Evolutionary conservation across 2,797 vertebrate species (phyloP).

Genomic region (Phalloptychus januarius): DNA sequence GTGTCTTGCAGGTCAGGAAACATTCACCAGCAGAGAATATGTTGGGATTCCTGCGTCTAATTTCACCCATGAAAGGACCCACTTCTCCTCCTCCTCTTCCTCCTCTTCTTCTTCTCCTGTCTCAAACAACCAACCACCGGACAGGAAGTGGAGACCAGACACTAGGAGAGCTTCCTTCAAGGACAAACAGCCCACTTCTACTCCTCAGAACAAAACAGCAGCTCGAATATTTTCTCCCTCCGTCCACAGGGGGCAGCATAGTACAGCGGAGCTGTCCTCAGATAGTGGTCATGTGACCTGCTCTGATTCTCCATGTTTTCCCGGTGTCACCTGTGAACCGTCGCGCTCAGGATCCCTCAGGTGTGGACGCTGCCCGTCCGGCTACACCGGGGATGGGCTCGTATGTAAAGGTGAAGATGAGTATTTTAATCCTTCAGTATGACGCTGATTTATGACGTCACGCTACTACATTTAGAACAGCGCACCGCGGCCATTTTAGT

Average conservation of each 20-base stretch:
- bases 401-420: slow-evolving; percentile 87
- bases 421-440: neutral
- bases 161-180: slow-evolving; percentile 31
- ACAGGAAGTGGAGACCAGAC: slow-evolving; percentile 52
- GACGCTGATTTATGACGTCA: no score
- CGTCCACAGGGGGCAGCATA: slow-evolving; percentile 47
- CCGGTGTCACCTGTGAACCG: slow-evolving; percentile 83
- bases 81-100: slow-evolving; percentile 18
- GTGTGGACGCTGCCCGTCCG: slow-evolving; percentile 84
- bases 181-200: slow-evolving; percentile 45
- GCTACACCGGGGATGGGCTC: slow-evolving; percentile 86
- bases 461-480: no score
- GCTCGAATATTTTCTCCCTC: slow-evolving; percentile 40
- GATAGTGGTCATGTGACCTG: slow-evolving; percentile 70
- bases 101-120: slow-evolving; percentile 31
- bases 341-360: slow-evolving; percentile 67
- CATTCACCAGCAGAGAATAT: slow-evolving; percentile 32
- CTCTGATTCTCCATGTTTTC: slow-evolving; percentile 83
- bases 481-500: neutral
- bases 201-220: slow-evolving; percentile 36
- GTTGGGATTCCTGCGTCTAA: slow-evolving; percentile 36
- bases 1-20: slow-evolving; percentile 75
- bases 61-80: slow-evolving; percentile 42
- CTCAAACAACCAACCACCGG: slow-evolving; percentile 42
- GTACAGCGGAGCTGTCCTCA: slow-evolving; percentile 31